Evolutionary conservation across 2,113 vertebrate species (phyloP), one percentile per base, ranked within the genome.

Genomic region (Dryoscopus gambensis): DNA sequence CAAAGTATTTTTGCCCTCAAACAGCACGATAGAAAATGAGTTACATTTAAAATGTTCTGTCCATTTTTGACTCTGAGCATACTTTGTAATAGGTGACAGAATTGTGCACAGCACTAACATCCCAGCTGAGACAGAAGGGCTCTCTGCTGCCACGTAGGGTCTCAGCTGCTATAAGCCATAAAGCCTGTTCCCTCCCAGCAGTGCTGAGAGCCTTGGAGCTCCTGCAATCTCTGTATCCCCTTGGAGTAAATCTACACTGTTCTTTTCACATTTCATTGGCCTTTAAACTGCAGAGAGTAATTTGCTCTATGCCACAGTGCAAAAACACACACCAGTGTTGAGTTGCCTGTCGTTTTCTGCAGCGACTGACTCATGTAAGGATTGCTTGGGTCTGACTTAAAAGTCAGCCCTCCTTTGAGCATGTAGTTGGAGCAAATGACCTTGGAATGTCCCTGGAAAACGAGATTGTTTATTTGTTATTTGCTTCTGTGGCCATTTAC

Each of bases 91-190:
- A 68, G 31, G 55, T 77, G 15, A n/a, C 8, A 49, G 59, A 44
- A 3, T 25, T 39, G 70, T 28, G 9, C 49, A 5, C 14, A 4
- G 84, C 35, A 20, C 56, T 79, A 44, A 25, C 3, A 19, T 33
- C 31, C 19, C 0, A 1, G 28, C 20, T 39, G 31, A 28, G 40
- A 19, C 0, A 10, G 15, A 88, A 30, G 28, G 59, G n/a, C 50
- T 65, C 24, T 56, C 56, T 75, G 65, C 60, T 79, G 47, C 49
- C 10, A 0, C 16, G 9, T 10, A 18, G 56, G 13, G 10, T 59
- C 74, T 88, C 42, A 59, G 68, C 63, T 74, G 47, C 22, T 33
- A 0, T 8, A 27, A 57, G n/a, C 25, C 0, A 2, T 39, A 33
- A 44, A 76, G 13, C 2, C 2, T 85, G 42, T 9, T 30, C 31